Evolutionary conservation across 2,113 vertebrate species (phyloP).

Genomic region (Podarcis muralis): DNA sequence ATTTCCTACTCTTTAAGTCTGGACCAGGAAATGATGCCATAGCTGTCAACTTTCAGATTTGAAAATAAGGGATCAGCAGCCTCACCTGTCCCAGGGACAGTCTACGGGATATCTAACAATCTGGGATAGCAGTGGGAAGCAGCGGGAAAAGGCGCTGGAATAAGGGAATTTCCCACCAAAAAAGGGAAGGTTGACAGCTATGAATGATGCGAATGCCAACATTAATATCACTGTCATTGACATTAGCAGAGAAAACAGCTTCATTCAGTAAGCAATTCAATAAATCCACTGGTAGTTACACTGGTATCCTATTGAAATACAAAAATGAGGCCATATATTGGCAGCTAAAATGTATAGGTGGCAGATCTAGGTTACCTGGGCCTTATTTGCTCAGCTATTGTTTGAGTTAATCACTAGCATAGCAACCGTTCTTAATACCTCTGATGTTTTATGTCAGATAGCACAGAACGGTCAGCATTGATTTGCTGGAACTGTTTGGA

Average conservation of each 20-base stretch:
- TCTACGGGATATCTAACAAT: no score
- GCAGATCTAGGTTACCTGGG: neutral
- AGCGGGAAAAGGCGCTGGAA: no score
- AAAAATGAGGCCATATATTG: constrained; percentile 45
- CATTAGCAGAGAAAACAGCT: constrained; percentile 19
- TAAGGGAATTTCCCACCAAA: no score
- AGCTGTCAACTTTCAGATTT: no score
- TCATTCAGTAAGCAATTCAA: constrained; percentile 46
- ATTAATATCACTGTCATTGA: constrained; percentile 25
- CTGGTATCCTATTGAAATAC: constrained; percentile 22
- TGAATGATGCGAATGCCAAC: constrained; percentile 46
- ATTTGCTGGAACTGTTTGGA: constrained; percentile 36
- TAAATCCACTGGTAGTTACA: constrained; percentile 55
- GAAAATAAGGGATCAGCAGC: no score
- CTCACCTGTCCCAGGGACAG: no score
- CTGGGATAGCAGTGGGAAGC: no score
- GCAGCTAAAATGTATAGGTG: constrained; percentile 29
- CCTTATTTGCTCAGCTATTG: constrained; percentile 28
- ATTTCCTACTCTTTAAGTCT: constrained; percentile 40
- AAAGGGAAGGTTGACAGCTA: no score
- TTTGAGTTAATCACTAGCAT: constrained; percentile 31
- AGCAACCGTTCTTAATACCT: constrained; percentile 34
- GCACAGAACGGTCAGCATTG: constrained; percentile 5
- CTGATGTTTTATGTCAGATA: constrained; percentile 31
- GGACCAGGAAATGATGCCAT: constrained; percentile 49